Base-by-base conservation (phyloP, 2,888 invertebrate genomes). In the Drosophila parthenogenetica region DNA sequence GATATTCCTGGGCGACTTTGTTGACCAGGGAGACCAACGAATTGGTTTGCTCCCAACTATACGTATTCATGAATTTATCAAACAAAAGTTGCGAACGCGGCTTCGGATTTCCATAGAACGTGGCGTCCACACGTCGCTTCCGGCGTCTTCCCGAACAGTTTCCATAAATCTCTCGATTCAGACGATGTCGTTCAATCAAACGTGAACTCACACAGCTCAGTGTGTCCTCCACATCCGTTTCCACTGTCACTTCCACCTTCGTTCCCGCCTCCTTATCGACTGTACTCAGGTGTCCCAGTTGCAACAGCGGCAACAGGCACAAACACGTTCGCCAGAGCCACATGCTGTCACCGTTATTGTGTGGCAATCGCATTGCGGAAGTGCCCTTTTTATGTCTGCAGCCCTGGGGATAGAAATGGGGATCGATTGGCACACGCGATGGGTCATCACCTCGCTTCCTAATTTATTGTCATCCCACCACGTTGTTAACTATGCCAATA, bases 11-110 rank as follows among this genome's bases (percentile, higher is more conserved):
- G 0, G 94, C 94, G 39, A 96, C 93, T 81, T 94, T 94, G 67
- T 93, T 93, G 5, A 96, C 86, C 13, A 96, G 92, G 49, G 92
- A 92, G 1, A 95, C 93, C 10, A 96, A 91, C 0, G 95, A 95
- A n/a, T 93, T 90, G 0, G 92, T 93, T 91, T 95, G 94, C 70
- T 94, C 93, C 45, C 92, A 93, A 50, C 69, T 79, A 10, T 70
- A 63, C 0, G 62, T 19, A 50, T 92, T 89, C 32, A 93, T 87
- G 81, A 94, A 94, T 51, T 91, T 92, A 43, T 91, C 91, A 48
- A 93, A 92, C 93, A 94, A 93, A 19, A 93, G 73, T 73, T 94
- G 94, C 79, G 93, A 93, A 63, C 92, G 93, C 0, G 94, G 93
- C 90, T 94, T 94, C 0, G 94, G 94, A 75, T 94, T 92, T 0